Evolutionary conservation across 1,140 invertebrate genomes (phyloP).

Genomic region (Drosophila bocqueti): DNA sequence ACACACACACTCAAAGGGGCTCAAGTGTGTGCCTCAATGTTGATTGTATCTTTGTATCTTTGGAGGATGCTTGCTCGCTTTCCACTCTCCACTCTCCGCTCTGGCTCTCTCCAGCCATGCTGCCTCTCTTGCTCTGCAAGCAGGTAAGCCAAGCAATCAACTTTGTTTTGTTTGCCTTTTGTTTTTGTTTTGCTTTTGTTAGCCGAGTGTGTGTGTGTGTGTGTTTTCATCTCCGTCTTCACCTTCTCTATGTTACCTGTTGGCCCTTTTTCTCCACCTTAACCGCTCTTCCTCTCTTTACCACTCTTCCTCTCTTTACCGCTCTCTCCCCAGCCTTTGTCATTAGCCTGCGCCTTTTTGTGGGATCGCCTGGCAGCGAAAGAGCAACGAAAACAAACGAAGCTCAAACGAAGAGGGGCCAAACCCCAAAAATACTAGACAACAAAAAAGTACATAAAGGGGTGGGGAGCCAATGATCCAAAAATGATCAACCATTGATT

Average conservation of each 20-base stretch:
- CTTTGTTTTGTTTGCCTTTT: constrained; percentile 47
- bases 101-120: neutral
- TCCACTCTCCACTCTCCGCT: constrained; percentile 7
- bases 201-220: constrained; percentile 2
- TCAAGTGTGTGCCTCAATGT: constrained; percentile 59
- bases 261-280: constrained; percentile 41
- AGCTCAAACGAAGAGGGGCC: constrained; percentile 4
- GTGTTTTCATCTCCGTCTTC: constrained; percentile 24
- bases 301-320: neutral
- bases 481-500: neutral
- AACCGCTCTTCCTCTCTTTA: neutral
- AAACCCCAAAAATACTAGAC: neutral
- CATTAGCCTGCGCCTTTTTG: constrained; percentile 43
- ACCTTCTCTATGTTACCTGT: constrained; percentile 36
- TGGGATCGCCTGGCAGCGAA: constrained; percentile 42
- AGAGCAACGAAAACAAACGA: constrained; percentile 44
- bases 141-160: constrained; percentile 57
- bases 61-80: constrained; percentile 64
- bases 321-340: constrained; percentile 3
- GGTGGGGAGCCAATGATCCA: neutral
- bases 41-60: constrained; percentile 69
- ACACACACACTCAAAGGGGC: constrained; percentile 21
- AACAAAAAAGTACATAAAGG: neutral
- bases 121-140: neutral
- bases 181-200: constrained; percentile 59